Evolutionary conservation across 2,113 vertebrate species (phyloP).

Genomic region (Thamnaconus septentrionalis): DNA sequence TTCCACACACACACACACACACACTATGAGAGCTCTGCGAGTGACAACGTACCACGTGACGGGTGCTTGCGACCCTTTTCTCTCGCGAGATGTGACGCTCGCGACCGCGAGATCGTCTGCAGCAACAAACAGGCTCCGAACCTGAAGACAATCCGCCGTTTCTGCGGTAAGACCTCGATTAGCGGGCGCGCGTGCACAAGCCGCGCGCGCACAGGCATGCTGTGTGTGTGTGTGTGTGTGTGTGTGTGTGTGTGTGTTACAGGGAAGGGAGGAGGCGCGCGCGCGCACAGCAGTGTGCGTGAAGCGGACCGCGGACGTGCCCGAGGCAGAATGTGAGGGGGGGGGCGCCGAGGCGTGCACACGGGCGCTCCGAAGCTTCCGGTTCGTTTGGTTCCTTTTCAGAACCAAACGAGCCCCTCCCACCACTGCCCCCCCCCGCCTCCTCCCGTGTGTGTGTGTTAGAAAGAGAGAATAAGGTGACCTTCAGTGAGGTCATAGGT

Average conservation of each 20-base stretch:
- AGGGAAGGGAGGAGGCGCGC: neutral
- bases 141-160: slow-evolving; percentile 43
- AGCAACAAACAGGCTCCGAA: slow-evolving; percentile 57
- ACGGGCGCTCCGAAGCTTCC: slow-evolving; percentile 31
- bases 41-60: slow-evolving; percentile 64
- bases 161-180: slow-evolving; percentile 53
- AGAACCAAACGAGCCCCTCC: no score
- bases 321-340: slow-evolving; percentile 35
- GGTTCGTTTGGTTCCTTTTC: slow-evolving; percentile 1
- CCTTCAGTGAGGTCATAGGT: slow-evolving; percentile 45
- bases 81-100: slow-evolving; percentile 70
- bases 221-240: neutral
- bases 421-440: neutral
- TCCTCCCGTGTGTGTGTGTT: neutral
- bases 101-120: slow-evolving; percentile 63
- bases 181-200: slow-evolving; percentile 14
- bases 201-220: neutral
- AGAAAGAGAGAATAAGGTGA: slow-evolving; percentile 11
- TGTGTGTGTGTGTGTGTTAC: neutral
- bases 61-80: slow-evolving; percentile 41
- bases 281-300: slow-evolving; percentile 13
- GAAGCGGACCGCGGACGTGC: slow-evolving; percentile 17
- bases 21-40: neutral
- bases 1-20: neutral
- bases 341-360: slow-evolving; percentile 36